These are phyloP conservation scores for Halocynthia aurantium DNA, from an alignment of 23 tunicate genomes.

Conservation along the genomic window DNA sequence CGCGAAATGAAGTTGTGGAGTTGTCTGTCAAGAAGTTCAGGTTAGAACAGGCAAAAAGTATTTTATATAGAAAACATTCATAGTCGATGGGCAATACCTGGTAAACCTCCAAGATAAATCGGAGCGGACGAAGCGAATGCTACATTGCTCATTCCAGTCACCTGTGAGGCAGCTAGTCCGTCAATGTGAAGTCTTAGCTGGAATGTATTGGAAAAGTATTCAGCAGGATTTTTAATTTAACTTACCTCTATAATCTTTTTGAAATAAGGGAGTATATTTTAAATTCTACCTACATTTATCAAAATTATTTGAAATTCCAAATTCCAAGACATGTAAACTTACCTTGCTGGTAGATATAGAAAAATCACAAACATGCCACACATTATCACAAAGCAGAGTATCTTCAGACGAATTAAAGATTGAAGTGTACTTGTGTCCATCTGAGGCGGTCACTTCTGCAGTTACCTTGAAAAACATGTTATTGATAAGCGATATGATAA, in stretches of 20 bases:
- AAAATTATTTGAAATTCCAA: too few relatives aligned
- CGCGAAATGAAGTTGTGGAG: too few relatives aligned
- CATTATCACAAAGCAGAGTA: background rate
- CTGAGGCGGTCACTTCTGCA: background rate
- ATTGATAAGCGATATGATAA: too few relatives aligned
- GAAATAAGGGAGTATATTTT: too few relatives aligned
- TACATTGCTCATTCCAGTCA: background rate
- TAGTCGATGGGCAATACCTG: background rate
- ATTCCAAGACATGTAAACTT: background rate
- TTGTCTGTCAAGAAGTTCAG: too few relatives aligned
- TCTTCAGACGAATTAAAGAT: background rate
- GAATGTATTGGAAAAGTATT: too few relatives aligned
- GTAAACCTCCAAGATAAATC: background rate
- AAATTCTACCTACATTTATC: too few relatives aligned
- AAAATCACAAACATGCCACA: constrained; percentile 3
- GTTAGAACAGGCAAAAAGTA: too few relatives aligned
- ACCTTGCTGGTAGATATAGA: background rate
- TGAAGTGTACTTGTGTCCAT: background rate
- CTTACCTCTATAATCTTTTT: too few relatives aligned
- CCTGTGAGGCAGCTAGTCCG: background rate
- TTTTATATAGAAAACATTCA: too few relatives aligned
- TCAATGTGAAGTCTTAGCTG: background rate
- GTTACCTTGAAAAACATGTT: background rate
- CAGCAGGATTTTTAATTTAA: too few relatives aligned
- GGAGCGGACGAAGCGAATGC: background rate